These are phyloP conservation scores for Sycophila texana DNA, from an alignment of 2,888 invertebrate genomes.

Conservation along the genomic window DNA sequence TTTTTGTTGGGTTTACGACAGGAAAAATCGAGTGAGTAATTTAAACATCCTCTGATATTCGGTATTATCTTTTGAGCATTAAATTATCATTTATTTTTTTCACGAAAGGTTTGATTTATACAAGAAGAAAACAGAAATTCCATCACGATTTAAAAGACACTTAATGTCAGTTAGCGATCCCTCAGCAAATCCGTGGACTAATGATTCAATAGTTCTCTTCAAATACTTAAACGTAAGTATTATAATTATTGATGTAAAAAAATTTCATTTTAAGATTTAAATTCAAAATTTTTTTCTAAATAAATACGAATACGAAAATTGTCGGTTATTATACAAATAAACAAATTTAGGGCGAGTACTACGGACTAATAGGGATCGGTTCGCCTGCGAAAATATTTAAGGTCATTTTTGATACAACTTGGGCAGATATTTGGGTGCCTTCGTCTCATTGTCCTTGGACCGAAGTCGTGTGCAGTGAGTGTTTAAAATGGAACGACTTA, in stretches of 20 bases:
- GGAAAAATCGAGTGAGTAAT: constrained; percentile 8
- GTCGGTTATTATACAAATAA: background rate
- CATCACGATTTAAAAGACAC: background rate
- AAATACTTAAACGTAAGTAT: constrained; percentile 65
- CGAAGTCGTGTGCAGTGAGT: constrained; percentile 76
- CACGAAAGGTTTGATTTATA: constrained; percentile 41
- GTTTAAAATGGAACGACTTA: background rate
- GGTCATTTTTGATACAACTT: constrained; percentile 77
- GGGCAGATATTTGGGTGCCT: constrained; percentile 76
- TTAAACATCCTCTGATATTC: background rate
- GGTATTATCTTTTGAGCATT: background rate
- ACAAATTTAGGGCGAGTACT: constrained; percentile 75
- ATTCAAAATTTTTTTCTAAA: background rate
- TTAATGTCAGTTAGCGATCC: background rate
- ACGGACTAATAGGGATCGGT: constrained; percentile 76
- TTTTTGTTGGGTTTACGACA: background rate
- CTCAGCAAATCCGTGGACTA: background rate
- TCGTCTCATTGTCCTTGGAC: constrained; percentile 74
- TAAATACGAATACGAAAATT: background rate
- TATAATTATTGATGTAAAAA: background rate
- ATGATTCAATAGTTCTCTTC: constrained; percentile 59
- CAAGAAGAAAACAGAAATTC: background rate
- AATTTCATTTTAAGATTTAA: background rate
- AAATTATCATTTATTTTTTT: background rate
- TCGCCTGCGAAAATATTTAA: constrained; percentile 76